These are phyloP conservation scores for Electrophaes corylata DNA, from an alignment of 2,888 invertebrate species.

Conservation along the genomic window DNA sequence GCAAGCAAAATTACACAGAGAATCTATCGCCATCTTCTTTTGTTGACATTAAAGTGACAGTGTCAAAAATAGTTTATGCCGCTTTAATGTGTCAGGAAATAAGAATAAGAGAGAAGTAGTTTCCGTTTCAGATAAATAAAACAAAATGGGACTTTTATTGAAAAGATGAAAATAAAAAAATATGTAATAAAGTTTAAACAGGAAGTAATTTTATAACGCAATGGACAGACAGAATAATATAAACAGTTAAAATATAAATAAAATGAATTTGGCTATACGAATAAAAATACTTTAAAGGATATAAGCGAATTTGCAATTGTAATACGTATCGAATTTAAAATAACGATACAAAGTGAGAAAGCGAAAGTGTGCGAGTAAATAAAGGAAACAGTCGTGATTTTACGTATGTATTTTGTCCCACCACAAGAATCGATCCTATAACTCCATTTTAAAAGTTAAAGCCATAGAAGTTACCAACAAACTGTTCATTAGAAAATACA, in stretches of 20 bases:
- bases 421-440: no score
- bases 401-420: no score
- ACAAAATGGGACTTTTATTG: not conserved
- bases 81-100: not conserved
- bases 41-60: no score
- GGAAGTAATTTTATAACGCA: slow-evolving; percentile 11
- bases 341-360: slow-evolving; percentile 13
- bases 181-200: not conserved
- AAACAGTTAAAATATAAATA: slow-evolving; percentile 21
- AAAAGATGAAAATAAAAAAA: not conserved
- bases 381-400: no score
- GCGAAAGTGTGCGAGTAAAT: not conserved
- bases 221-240: slow-evolving; percentile 29
- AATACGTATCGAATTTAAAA: slow-evolving; percentile 31
- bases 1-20: no score
- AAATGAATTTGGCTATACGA: slow-evolving; percentile 25
- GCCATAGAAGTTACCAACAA: no score
- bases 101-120: not conserved
- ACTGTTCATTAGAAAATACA: not conserved
- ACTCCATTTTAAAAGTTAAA: no score
- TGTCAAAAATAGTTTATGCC: no score
- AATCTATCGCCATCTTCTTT: no score
- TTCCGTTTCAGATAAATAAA: not conserved
- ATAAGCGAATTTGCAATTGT: slow-evolving; percentile 28
- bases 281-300: slow-evolving; percentile 23